Evolutionary conservation across 2,797 vertebrate genomes (phyloP), one percentile per base, ranked within the genome.

Genomic region (Semotilus atromaculatus): DNA sequence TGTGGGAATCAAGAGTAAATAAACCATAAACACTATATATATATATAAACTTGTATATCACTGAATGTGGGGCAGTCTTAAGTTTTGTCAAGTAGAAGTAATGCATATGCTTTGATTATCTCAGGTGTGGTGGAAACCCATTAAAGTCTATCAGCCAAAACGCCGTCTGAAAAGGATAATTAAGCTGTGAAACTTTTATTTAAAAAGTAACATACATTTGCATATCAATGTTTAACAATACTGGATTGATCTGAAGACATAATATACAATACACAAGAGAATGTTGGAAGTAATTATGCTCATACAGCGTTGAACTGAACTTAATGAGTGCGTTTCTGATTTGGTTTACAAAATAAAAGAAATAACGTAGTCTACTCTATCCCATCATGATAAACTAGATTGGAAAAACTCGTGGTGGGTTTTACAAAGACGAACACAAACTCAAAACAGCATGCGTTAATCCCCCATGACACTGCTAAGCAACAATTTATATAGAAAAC

Each of bases 1-100:
- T 95, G 86, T 95, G 95, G 93, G 95, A 94, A 96, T 95, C 93
- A 95, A 94, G 94, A 92, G 92, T 95, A 93, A 93, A 94, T 90
- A 92, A 95, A 89, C 92, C 91, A 91, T 92, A 93, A 86, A 43
- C 38, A 60, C 87, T 86, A 90, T 80, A 84, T 87, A 85, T 36
- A 36, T 40, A 31, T 29, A n/a, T 70, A 45, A 19, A 26, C 14
- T 72, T 40, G 5, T 40, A 45, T 19, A 75, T 34, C 40, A 73
- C 55, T 64, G 76, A 51, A 71, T 55, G 36, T 13, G 53, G 53
- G 48, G 36, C n/a, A 55, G 10, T 11, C 26, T 43, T 19, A n/a
- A 14, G 7, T 45, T 72, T 11, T n/a, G 18, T 80, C 34, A 71
- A 70, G 70, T 87, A 90, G 60, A 11, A 31, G 83, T 67, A 68